Percentiles rank a stretch among this genome's conserved stretches.
phyloP scores from a whole-genome alignment of 1,140 invertebrate genomes.

The Hylaeus anthracinus region DNA sequence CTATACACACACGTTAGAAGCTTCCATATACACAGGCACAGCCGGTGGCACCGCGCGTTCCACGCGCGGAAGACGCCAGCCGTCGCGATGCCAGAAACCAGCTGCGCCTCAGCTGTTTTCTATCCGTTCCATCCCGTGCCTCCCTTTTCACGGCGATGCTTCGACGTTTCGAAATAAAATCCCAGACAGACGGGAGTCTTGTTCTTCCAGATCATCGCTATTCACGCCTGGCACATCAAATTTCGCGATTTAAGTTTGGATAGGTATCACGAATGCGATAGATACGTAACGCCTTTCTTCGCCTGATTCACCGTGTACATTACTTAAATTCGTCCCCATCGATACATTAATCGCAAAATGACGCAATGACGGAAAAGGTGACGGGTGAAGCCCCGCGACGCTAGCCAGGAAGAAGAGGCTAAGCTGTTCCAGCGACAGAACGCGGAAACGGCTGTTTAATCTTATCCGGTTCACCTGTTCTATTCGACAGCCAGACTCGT shows the following conservation, averaged over 20 bases:
- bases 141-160: conserved; percentile 52
- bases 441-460: conserved; percentile 70
- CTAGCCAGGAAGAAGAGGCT: conserved; percentile 2
- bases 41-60: conserved; percentile 4
- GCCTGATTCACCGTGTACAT: too few species aligned
- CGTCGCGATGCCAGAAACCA: conserved; percentile 73
- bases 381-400: background rate
- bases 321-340: too few species aligned
- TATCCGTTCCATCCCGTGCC: conserved; percentile 66
- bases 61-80: conserved; percentile 65
- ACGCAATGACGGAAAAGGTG: background rate
- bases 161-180: conserved; percentile 65
- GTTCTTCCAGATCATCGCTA: background rate
- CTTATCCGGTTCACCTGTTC: conserved; percentile 69
- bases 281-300: too few species aligned
- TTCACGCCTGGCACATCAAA: too few species aligned
- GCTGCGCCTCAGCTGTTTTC: conserved; percentile 78
- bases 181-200: conserved; percentile 32
- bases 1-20: conserved; percentile 46
- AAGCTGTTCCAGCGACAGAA: conserved; percentile 53
- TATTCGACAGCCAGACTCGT: conserved; percentile 55
- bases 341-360: background rate
- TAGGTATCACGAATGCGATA: too few species aligned
- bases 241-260: background rate
- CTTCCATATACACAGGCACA: background rate